phyloP scores from a whole-genome alignment of 1,140 invertebrate species.

The Berghia stephanieae region DNA sequence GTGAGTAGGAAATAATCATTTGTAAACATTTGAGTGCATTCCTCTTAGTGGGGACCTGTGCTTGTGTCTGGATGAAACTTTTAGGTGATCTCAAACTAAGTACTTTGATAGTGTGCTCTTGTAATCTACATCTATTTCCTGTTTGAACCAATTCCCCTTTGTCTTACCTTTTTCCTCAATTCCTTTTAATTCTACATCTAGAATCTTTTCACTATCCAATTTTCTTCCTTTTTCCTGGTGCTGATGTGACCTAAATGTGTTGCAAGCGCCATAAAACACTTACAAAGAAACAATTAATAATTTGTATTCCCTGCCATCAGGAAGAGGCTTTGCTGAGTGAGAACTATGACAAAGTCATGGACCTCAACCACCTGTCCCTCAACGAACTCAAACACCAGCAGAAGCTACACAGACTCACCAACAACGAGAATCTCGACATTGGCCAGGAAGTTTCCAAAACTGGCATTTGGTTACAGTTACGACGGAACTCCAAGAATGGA shows the following conservation, averaged over 20 bases:
- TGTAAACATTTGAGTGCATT: too few relatives aligned
- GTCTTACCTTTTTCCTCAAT: not conserved
- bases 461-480: constrained; percentile 57
- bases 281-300: not conserved
- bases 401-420: not conserved
- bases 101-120: too few relatives aligned
- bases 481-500: constrained; percentile 37
- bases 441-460: constrained; percentile 59
- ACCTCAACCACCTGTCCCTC: not conserved
- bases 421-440: constrained; percentile 43
- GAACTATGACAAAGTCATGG: constrained; percentile 18
- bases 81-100: too few relatives aligned
- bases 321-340: constrained; percentile 1
- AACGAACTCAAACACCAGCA: not conserved
- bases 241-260: not conserved
- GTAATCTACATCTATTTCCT: too few relatives aligned
- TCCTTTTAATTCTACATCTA: not conserved
- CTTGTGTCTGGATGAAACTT: too few relatives aligned
- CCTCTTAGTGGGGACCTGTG: too few relatives aligned
- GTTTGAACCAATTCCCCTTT: not conserved
- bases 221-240: not conserved
- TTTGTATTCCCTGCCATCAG: not conserved
- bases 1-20: too few relatives aligned
- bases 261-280: not conserved
- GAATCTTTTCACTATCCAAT: not conserved